Evolutionary conservation across 2,797 vertebrate genomes (phyloP).

Genomic region (Eulemur albifrons): DNA sequence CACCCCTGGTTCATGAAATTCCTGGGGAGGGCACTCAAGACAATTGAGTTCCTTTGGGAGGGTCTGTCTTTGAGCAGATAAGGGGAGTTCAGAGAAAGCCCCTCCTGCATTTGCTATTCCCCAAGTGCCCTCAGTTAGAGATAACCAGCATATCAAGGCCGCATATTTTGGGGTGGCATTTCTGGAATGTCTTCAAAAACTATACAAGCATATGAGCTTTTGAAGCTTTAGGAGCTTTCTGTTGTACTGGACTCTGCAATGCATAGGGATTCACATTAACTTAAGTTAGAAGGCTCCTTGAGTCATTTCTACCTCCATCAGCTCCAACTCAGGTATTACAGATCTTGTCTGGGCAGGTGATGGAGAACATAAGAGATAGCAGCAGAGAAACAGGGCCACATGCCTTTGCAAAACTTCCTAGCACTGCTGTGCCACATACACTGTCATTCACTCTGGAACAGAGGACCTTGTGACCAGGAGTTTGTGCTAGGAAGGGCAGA

Average conservation of each 20-base stretch:
- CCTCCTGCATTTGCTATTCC: not conserved
- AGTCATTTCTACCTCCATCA: not conserved
- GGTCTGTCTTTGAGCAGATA: not conserved
- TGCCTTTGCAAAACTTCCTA: not conserved
- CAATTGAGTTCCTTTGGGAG: not conserved
- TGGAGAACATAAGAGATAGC: not conserved
- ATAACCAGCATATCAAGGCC: not conserved
- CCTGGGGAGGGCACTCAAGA: not conserved
- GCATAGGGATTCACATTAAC: not conserved
- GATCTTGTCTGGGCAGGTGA: not conserved
- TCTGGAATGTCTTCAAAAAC: not conserved
- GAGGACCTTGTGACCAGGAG: not conserved
- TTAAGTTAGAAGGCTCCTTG: not conserved
- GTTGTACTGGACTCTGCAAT: not conserved
- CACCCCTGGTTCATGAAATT: not conserved
- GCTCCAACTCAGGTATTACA: not conserved
- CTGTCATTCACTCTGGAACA: not conserved
- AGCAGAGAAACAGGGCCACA: not conserved
- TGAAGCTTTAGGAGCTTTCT: not conserved
- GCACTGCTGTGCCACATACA: rapidly evolving
- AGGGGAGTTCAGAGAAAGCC: not conserved
- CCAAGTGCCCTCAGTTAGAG: not conserved
- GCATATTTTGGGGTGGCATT: not conserved
- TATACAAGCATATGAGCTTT: not conserved
- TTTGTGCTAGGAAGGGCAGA: not conserved